Evolutionary conservation across 2,113 vertebrate genomes (phyloP).

Genomic region (Phalacrocorax pelagicus): DNA sequence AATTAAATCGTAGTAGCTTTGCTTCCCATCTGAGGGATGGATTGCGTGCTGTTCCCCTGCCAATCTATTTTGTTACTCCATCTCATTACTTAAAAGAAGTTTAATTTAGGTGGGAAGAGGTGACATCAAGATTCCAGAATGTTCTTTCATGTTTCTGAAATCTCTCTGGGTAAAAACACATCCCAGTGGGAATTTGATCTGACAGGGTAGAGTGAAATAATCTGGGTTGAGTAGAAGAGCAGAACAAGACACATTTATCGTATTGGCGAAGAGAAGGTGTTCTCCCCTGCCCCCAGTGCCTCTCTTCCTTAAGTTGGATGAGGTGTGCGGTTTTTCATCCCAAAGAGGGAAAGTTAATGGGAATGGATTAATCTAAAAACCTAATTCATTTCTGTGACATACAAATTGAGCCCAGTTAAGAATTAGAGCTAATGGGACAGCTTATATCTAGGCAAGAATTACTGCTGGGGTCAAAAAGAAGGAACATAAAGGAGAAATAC

Average conservation of each 20-base stretch:
- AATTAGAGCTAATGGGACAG: neutral
- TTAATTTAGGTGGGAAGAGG: neutral
- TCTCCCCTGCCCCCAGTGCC: neutral
- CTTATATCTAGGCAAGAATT: neutral
- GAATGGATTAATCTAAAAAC: neutral
- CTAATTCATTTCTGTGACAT: accelerated
- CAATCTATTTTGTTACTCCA: neutral
- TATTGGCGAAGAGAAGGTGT: neutral
- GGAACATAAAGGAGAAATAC: neutral
- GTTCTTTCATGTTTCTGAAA: neutral
- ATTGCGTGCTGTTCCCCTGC: neutral
- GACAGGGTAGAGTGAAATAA: neutral
- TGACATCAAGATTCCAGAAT: neutral
- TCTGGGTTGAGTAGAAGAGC: neutral
- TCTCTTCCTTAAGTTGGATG: neutral
- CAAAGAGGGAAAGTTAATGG: neutral
- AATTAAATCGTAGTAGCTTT: neutral
- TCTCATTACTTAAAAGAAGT: neutral
- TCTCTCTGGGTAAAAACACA: neutral
- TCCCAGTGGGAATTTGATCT: neutral
- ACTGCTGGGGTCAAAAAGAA: neutral
- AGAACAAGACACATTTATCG: neutral
- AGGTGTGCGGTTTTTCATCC: neutral
- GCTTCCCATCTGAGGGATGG: neutral
- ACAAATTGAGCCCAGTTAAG: neutral